Evolutionary conservation across 1,140 invertebrate genomes (phyloP), one percentile per base, ranked within the genome.

Genomic region (Dryas iulia): DNA sequence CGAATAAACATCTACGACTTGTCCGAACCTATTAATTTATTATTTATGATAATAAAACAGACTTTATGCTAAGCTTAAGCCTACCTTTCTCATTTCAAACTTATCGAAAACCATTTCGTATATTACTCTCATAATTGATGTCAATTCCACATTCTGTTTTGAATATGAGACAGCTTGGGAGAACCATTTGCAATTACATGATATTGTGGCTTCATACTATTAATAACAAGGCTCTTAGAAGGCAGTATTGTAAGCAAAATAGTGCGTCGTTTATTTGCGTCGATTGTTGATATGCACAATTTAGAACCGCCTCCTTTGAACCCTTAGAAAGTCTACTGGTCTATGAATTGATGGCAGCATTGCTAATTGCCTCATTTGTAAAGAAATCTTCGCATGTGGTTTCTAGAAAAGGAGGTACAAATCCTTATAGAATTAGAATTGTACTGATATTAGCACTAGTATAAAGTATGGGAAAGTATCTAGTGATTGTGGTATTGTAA

Each of bases 141-240:
- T 61, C 25, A 52, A 18, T n/a, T 26, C 23, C 1, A 60, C 18
- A 60, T 24, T 47, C 28, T 57, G 26, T 18, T 47, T 31, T 52
- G 33, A 30, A 81, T 79, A 82, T 86, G 83, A 87, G 86, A 86
- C 87, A 86, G 77, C 89, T 10, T 3, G 39, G 18, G 39, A 47
- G 86, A 86, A 91, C 86, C 85, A 90, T 90, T 89, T 87, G 85
- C 89, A 91, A 91, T 91, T 91, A 91, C 86, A 87, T 73, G 82
- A 87, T 89, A 90, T 90, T 91, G 89, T 91, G 74, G 79, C 81
- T 87, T 87, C 86, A 82, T 89, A 80, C 84, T 84, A 85, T 83
- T 84, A 87, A 86, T 79, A 78, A 79, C 71, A 10, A 25, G 76
- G 61, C 66, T 73, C 79, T 73, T 81, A 82, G 82, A 82, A 86